phyloP scores from a whole-genome alignment of 2,888 invertebrate species.

The Conops quadrifasciatus region DNA sequence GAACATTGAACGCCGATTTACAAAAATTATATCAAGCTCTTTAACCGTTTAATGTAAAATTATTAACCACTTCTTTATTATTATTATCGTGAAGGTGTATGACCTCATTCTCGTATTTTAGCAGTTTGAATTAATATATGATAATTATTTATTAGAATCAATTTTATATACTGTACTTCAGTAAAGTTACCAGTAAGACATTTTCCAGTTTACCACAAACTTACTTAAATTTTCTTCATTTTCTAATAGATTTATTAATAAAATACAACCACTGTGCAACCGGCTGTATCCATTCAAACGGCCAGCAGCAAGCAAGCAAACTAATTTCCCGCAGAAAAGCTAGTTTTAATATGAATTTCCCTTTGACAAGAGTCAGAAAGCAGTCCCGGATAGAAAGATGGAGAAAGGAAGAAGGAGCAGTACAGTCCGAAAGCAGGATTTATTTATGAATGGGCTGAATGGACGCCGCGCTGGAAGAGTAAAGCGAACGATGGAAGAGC shows the following conservation, averaged over 20 bases:
- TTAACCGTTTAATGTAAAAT: no score
- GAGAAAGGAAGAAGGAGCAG: background rate
- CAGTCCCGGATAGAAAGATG: constrained; percentile 3
- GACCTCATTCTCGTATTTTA: no score
- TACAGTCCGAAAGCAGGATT: constrained; percentile 6
- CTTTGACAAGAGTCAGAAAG: constrained; percentile 20
- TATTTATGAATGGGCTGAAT: constrained; percentile 25
- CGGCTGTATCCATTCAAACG: constrained; percentile 3
- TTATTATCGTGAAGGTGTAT: no score
- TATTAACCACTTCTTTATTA: no score
- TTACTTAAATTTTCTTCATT: no score
- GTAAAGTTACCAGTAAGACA: no score
- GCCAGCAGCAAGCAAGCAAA: background rate
- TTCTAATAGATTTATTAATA: background rate
- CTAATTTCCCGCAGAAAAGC: constrained; percentile 30
- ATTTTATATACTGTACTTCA: no score
- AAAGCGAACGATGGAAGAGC: background rate
- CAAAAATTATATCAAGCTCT: no score
- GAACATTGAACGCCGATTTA: no score
- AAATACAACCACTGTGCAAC: constrained; percentile 1
- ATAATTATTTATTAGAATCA: no score
- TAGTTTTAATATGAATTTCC: constrained; percentile 28
- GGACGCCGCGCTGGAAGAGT: background rate
- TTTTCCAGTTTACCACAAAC: no score
- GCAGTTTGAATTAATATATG: no score